phyloP scores from a whole-genome alignment of 2,888 invertebrate genomes.

The Drosophila macrospina region DNA sequence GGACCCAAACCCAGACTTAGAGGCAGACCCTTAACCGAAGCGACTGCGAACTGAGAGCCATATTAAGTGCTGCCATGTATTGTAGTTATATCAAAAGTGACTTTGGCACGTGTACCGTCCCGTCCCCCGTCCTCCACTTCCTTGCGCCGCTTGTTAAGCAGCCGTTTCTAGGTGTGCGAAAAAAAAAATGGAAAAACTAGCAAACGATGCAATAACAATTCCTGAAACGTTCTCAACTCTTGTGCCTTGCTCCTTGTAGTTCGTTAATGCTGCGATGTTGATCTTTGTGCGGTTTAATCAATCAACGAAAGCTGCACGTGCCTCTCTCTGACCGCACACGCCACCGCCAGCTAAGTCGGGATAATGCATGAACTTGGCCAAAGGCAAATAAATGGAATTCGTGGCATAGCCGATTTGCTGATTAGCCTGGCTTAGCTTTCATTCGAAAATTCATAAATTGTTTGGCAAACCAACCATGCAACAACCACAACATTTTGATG shows the following conservation, averaged over 20 bases:
- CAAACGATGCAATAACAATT: constrained; percentile 78
- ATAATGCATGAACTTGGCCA: constrained; percentile 68
- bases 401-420: constrained; percentile 43
- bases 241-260: constrained; percentile 30
- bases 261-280: constrained; percentile 46
- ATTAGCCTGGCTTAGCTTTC: constrained; percentile 32
- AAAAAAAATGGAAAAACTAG: constrained; percentile 56
- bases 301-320: constrained; percentile 74
- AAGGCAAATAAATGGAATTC: constrained; percentile 53
- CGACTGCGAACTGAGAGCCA: constrained; percentile 41
- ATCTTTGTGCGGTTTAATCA: constrained; percentile 74
- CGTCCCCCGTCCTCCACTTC: neutral
- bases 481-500: constrained; percentile 56
- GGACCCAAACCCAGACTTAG: neutral
- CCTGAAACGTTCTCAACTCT: constrained; percentile 61
- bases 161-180: constrained; percentile 46
- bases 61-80: constrained; percentile 72
- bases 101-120: constrained; percentile 73
- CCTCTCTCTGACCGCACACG: constrained; percentile 26
- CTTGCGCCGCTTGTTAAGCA: constrained; percentile 34
- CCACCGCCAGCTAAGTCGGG: constrained; percentile 29
- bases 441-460: constrained; percentile 70
- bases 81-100: constrained; percentile 77
- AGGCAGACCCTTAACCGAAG: constrained; percentile 15
- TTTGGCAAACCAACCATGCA: no score